These are phyloP conservation scores for Monochamus alternatus DNA, from an alignment of 2,888 invertebrate genomes.

Conservation along the genomic window DNA sequence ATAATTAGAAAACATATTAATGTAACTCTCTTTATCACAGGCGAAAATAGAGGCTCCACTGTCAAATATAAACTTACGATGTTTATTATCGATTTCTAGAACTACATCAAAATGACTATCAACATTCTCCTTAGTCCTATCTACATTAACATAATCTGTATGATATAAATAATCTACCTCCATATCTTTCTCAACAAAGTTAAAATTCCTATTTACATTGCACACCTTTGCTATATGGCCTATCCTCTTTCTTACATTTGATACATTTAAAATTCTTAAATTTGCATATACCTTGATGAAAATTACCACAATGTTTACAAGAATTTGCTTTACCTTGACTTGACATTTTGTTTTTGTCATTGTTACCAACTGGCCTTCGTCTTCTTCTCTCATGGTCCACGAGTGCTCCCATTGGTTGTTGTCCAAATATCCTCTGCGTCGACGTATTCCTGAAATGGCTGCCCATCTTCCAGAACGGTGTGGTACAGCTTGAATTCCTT, in stretches of 20 bases:
- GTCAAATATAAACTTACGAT: not conserved
- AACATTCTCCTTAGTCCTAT: not conserved
- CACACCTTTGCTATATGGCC: not conserved
- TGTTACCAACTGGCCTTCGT: no score
- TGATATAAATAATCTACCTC: no score
- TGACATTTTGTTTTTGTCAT: no score
- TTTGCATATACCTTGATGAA: not conserved
- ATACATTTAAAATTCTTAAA: not conserved
- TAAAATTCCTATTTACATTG: not conserved
- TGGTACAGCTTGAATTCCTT: not conserved
- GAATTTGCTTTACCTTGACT: no score
- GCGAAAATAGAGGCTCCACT: conserved; percentile 3
- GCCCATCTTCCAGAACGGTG: no score
- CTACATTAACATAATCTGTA: no score
- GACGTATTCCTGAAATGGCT: no score
- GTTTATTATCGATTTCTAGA: not conserved
- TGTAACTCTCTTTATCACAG: not conserved
- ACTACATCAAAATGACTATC: not conserved
- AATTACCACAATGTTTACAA: not conserved
- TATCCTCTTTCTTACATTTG: not conserved
- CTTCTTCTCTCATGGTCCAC: no score
- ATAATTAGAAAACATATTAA: not conserved
- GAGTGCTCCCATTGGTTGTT: no score
- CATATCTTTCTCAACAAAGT: not conserved
- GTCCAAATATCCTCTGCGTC: no score